These are phyloP conservation scores for Oceanodroma tethys DNA, from an alignment of 2,113 vertebrate species.

Conservation along the genomic window DNA sequence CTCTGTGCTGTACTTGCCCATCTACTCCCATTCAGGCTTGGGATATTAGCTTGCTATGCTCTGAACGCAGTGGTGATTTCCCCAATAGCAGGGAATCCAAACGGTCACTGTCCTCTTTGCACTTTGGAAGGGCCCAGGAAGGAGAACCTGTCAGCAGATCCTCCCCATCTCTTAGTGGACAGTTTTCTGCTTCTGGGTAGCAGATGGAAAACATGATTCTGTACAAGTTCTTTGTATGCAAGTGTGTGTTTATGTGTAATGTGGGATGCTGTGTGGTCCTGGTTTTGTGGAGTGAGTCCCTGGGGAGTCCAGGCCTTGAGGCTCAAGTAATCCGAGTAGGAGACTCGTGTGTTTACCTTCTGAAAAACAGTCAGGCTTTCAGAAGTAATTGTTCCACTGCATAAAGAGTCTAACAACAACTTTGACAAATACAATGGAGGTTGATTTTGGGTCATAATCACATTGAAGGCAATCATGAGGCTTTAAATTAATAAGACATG, in stretches of 20 bases:
- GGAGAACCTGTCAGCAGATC: neutral
- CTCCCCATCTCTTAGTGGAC: neutral
- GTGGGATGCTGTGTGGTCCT: neutral
- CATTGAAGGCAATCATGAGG: neutral
- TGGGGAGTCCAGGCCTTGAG: neutral
- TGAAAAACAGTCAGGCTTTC: neutral
- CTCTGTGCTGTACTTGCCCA: neutral
- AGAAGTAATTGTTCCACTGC: neutral
- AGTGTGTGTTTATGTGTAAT: neutral
- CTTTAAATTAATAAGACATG: constrained; percentile 39
- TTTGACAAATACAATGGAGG: neutral
- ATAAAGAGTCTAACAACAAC: neutral
- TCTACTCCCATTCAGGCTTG: neutral
- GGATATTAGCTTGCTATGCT: neutral
- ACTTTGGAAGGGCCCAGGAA: neutral
- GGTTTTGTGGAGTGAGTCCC: neutral
- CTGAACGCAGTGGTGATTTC: neutral
- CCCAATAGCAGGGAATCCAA: neutral
- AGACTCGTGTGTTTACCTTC: neutral
- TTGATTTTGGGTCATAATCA: constrained; percentile 31
- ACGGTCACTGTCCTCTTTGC: neutral
- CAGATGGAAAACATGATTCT: neutral
- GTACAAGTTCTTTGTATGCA: neutral
- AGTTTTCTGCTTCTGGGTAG: neutral
- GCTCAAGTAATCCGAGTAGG: neutral